Evolutionary conservation across 2,113 vertebrate species (phyloP).

Genomic region (Brachyhypopomus gauderio): DNA sequence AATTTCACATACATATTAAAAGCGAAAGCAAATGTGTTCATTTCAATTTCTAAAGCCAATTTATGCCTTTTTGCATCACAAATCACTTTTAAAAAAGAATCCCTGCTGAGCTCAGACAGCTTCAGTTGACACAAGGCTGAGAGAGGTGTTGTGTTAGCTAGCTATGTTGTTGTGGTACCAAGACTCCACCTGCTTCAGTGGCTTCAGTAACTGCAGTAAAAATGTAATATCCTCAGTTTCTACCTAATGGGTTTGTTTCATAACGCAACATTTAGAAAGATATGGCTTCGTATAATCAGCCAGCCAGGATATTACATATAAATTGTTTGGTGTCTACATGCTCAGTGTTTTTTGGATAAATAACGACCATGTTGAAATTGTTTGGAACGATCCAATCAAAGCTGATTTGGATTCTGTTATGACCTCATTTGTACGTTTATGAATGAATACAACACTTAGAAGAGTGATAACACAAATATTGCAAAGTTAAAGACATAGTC

Average conservation of each 20-base stretch:
- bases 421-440: background rate
- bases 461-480: background rate
- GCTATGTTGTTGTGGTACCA: background rate
- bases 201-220: background rate
- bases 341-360: background rate
- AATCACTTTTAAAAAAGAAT: background rate
- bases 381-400: background rate
- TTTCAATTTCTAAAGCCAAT: conserved; percentile 18
- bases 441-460: background rate
- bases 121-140: background rate
- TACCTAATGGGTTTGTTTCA: background rate
- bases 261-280: background rate
- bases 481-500: too few species aligned
- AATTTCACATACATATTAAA: background rate
- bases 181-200: background rate
- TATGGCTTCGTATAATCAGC: background rate
- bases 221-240: background rate
- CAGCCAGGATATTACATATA: background rate
- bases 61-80: background rate
- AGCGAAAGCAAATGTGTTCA: conserved; percentile 3
- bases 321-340: background rate
- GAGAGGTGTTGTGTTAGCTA: background rate
- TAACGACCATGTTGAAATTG: background rate
- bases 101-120: conserved; percentile 3
- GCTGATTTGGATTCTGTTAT: background rate